Conservation (phyloP, 2,113 vertebrate species). For the Thunnus maccoyii region DNA sequence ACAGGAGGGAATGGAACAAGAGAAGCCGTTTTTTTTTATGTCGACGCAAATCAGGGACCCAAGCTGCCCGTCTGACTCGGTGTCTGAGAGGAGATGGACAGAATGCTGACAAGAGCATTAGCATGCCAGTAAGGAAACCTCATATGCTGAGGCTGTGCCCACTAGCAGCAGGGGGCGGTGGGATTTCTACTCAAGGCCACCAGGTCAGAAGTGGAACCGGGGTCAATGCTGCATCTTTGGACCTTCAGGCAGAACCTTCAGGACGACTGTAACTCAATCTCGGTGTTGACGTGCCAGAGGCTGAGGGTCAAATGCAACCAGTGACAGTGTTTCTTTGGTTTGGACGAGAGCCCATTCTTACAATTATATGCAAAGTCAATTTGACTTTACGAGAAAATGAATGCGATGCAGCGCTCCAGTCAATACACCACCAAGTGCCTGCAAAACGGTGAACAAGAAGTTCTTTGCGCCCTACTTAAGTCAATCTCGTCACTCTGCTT, state of each 20-base stretch:
- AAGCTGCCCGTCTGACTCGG: slow-evolving; percentile 62
- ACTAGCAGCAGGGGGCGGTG: slow-evolving; percentile 30
- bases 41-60: slow-evolving; percentile 31
- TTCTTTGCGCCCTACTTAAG: slow-evolving; percentile 38
- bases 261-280: slow-evolving; percentile 42
- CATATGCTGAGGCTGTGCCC: slow-evolving; percentile 60
- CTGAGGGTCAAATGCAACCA: slow-evolving; percentile 20
- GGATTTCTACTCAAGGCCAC: slow-evolving; percentile 59
- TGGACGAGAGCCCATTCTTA: slow-evolving; percentile 25
- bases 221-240: slow-evolving; percentile 38
- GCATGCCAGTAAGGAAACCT: slow-evolving; percentile 66
- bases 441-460: slow-evolving; percentile 14
- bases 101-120: slow-evolving; percentile 77
- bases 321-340: slow-evolving; percentile 21
- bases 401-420: slow-evolving; percentile 7
- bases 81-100: slow-evolving; percentile 61
- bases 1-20: slow-evolving; percentile 45
- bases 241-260: slow-evolving; percentile 38
- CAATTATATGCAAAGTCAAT: slow-evolving; percentile 31
- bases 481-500: slow-evolving; percentile 29
- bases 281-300: slow-evolving; percentile 2
- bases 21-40: slow-evolving; percentile 50
- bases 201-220: slow-evolving; percentile 61
- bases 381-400: slow-evolving; percentile 25
- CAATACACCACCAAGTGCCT: not conserved